Evolutionary conservation across 2,797 vertebrate species (phyloP).

Genomic region (Myotis planiceps): DNA sequence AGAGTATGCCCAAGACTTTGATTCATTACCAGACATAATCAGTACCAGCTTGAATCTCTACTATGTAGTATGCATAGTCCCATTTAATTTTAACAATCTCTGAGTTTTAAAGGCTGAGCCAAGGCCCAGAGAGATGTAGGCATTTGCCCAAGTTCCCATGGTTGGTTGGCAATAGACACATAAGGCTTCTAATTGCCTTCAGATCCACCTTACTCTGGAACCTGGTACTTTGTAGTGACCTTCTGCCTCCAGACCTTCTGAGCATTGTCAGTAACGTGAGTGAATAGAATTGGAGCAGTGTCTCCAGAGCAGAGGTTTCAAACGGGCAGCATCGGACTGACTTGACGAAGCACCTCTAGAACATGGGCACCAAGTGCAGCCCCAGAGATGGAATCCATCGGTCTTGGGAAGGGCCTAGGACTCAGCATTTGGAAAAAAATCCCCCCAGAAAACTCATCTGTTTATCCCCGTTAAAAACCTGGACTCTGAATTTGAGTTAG

Average conservation of each 20-base stretch:
- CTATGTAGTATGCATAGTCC: neutral
- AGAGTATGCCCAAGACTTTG: neutral
- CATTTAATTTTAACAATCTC: neutral
- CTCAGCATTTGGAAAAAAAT: conserved; percentile 17
- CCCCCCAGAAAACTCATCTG: neutral
- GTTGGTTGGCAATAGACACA: neutral
- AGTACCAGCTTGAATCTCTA: neutral
- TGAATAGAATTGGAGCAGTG: neutral
- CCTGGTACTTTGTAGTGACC: neutral
- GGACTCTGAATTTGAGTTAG: neutral
- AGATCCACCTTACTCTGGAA: neutral
- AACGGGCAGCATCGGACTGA: neutral
- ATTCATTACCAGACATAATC: neutral
- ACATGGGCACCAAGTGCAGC: neutral
- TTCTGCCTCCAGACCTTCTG: neutral
- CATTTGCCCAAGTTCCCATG: neutral
- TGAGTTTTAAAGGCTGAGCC: neutral
- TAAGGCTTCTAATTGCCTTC: neutral
- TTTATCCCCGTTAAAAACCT: neutral
- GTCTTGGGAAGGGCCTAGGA: neutral
- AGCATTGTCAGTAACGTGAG: neutral
- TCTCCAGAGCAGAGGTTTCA: neutral
- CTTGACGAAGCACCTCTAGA: neutral
- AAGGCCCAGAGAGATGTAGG: neutral
- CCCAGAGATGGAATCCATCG: neutral